Conservation (phyloP, 2,797 vertebrate genomes). For the Enteromius afrohamiltoni region DNA sequence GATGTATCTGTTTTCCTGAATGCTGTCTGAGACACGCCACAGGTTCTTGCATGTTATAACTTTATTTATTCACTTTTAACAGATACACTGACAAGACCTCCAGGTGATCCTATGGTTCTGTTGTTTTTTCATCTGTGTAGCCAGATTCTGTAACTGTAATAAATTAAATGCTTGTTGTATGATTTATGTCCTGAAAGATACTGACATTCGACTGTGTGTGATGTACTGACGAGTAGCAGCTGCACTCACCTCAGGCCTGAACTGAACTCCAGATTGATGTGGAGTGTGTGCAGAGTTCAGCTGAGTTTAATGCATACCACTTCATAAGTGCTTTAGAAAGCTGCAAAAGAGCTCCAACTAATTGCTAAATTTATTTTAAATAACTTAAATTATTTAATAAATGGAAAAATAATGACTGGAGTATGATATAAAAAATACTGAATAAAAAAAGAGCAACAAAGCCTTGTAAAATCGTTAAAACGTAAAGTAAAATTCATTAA, state of each 20-base stretch:
- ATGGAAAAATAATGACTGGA: background rate
- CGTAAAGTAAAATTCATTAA: too few relatives aligned
- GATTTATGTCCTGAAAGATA: background rate
- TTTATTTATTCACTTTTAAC: slow-evolving; percentile 22
- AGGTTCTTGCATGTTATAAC: background rate
- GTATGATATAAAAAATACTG: background rate
- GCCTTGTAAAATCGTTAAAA: background rate
- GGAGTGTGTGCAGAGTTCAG: background rate
- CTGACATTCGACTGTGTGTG: background rate
- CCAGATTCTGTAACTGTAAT: background rate
- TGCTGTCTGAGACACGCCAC: background rate
- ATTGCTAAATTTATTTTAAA: background rate
- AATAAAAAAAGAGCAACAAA: background rate
- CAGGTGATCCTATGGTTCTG: background rate
- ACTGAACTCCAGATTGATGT: slow-evolving; percentile 1
- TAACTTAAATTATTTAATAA: background rate
- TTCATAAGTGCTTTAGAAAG: background rate
- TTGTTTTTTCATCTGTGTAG: background rate
- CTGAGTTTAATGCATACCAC: background rate
- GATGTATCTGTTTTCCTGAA: slow-evolving; percentile 20
- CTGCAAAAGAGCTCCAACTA: background rate
- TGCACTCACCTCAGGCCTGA: background rate
- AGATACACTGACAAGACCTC: background rate
- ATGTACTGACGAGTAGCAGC: background rate
- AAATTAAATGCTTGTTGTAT: background rate